phyloP scores from a whole-genome alignment of 1,140 invertebrate genomes.

The Telenomus remus region DNA sequence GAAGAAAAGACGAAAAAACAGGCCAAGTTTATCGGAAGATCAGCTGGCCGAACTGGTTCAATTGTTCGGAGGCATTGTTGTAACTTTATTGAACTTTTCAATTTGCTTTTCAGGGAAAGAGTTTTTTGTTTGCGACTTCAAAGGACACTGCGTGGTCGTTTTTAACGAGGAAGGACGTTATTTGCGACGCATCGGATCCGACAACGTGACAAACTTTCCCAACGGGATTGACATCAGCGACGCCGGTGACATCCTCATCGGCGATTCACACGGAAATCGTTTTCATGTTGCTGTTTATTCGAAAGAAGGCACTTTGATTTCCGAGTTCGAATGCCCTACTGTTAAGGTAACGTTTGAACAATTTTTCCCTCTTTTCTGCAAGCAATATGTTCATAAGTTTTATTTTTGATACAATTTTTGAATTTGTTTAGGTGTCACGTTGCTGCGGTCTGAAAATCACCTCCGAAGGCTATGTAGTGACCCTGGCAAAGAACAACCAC shows the following conservation, averaged over 20 bases:
- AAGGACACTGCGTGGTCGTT: constrained; percentile 97
- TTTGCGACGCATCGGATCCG: constrained; percentile 93
- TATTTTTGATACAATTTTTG: neutral
- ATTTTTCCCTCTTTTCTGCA: no score
- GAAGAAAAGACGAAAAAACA: no score
- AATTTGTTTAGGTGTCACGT: constrained; percentile 86
- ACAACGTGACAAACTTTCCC: constrained; percentile 96
- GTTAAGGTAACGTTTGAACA: constrained; percentile 83
- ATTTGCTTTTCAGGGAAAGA: constrained; percentile 84
- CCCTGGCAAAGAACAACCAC: constrained; percentile 98
- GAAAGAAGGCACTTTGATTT: constrained; percentile 88
- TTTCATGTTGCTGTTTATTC: constrained; percentile 97
- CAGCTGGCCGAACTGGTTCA: no score
- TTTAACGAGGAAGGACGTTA: constrained; percentile 94
- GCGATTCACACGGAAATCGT: constrained; percentile 97
- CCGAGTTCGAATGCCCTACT: constrained; percentile 96
- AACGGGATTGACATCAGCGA: constrained; percentile 98
- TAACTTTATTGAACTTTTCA: constrained; percentile 4
- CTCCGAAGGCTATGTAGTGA: constrained; percentile 96
- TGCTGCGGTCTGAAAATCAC: constrained; percentile 98
- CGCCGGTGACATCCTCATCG: constrained; percentile 95
- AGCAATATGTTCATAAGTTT: neutral
- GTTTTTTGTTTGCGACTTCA: constrained; percentile 98
- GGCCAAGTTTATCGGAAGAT: no score
- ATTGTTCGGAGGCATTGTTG: no score